A percentile compares a stretch with the other conserved stretches of the same genome.
phyloP scores from a whole-genome alignment of 1,140 invertebrate genomes.

The Drosophila pectinifera region DNA sequence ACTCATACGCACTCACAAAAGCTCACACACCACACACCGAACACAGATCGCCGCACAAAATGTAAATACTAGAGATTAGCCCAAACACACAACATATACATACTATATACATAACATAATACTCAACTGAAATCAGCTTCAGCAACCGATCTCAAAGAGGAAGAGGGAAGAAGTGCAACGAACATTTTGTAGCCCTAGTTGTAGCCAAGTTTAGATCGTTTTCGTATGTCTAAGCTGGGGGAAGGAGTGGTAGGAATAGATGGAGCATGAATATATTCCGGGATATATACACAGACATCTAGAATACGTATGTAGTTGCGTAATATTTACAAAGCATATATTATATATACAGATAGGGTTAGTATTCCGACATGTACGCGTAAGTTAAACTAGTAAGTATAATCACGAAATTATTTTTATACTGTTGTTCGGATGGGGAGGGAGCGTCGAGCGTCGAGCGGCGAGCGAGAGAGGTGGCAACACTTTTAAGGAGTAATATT shows the following conservation, averaged over 20 bases:
- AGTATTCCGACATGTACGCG: constrained; percentile 48
- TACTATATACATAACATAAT: constrained; percentile 54
- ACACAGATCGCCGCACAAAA: constrained; percentile 51
- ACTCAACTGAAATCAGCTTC: constrained; percentile 80
- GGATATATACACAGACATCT: constrained; percentile 53
- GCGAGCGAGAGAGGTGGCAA: constrained; percentile 41
- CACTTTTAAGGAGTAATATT: constrained; percentile 62
- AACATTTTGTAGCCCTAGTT: constrained; percentile 72
- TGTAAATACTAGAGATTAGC: constrained; percentile 43
- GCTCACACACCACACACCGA: constrained; percentile 24
- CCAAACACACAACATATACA: constrained; percentile 36
- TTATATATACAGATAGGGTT: constrained; percentile 61
- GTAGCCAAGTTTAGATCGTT: constrained; percentile 70
- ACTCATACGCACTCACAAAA: constrained; percentile 24
- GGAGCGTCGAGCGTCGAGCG: constrained; percentile 2
- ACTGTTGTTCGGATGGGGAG: constrained; percentile 60
- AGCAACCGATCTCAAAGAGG: constrained; percentile 78
- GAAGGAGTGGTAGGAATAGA: constrained; percentile 18
- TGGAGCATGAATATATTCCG: constrained; percentile 56
- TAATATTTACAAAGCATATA: constrained; percentile 75
- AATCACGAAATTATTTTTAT: constrained; percentile 80
- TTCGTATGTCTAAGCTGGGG: constrained; percentile 61
- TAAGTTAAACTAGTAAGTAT: constrained; percentile 77
- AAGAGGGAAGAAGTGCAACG: constrained; percentile 68
- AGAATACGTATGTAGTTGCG: constrained; percentile 76